Percentiles rank a stretch among this genome's conserved stretches.
phyloP scores from a whole-genome alignment of 2,888 invertebrate species.

The Chrysotoxum bicinctum region DNA sequence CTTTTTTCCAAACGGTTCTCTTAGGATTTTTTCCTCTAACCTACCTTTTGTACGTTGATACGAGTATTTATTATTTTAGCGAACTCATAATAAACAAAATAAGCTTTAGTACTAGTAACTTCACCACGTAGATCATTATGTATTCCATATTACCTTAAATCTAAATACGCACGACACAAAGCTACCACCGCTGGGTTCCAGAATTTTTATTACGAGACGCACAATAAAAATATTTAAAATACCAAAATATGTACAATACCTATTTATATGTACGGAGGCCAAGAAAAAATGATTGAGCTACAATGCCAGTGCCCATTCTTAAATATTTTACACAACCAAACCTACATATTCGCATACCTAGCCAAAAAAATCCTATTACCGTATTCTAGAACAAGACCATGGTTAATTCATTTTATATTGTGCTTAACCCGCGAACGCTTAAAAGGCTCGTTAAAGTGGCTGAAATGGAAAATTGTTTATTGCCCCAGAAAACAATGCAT shows the following conservation, averaged over 20 bases:
- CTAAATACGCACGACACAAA: too few species aligned
- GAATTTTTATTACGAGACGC: slow-evolving; percentile 62
- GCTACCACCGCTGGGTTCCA: slow-evolving; percentile 22
- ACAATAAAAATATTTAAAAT: slow-evolving; percentile 54
- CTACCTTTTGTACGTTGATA: too few species aligned
- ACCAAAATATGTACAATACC: not conserved
- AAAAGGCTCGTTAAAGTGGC: slow-evolving; percentile 25
- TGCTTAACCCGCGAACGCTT: slow-evolving; percentile 33
- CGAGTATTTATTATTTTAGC: too few species aligned
- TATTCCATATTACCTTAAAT: too few species aligned
- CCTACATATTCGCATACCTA: not conserved
- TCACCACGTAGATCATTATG: too few species aligned
- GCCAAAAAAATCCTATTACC: slow-evolving; percentile 7
- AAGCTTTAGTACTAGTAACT: too few species aligned
- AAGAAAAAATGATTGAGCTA: not conserved
- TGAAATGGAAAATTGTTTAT: slow-evolving; percentile 57
- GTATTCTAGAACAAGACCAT: slow-evolving; percentile 4
- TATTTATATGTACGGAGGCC: not conserved
- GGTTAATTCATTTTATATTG: slow-evolving; percentile 51
- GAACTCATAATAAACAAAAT: too few species aligned
- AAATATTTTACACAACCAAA: slow-evolving; percentile 20
- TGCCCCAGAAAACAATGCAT: slow-evolving; percentile 66
- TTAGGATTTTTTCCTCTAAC: too few species aligned
- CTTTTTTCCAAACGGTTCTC: too few species aligned
- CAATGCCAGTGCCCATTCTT: not conserved